A percentile compares a stretch with the other conserved stretches of the same genome.
phyloP scores from a whole-genome alignment of 2,888 invertebrate species.

The Phrixothrix hirtus region DNA sequence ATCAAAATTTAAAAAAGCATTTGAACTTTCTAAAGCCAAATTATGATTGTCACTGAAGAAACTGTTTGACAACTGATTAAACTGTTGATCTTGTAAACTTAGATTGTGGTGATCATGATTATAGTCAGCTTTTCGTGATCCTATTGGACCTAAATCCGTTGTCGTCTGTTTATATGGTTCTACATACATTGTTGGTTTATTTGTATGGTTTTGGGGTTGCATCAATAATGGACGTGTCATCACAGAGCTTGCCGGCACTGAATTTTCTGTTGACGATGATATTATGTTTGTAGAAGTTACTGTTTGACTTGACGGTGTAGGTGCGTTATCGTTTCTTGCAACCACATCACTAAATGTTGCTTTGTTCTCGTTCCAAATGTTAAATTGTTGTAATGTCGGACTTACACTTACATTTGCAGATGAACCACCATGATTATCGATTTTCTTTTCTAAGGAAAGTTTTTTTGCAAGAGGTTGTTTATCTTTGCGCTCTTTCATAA shows the following conservation, averaged over 20 bases:
- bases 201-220: conserved; percentile 25
- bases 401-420: conserved; percentile 34
- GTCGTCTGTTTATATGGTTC: conserved; percentile 50
- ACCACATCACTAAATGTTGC: conserved; percentile 66
- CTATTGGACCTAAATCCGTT: conserved; percentile 56
- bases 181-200: conserved; percentile 52
- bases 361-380: conserved; percentile 61
- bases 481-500: conserved; percentile 44
- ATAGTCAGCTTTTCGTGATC: conserved; percentile 50
- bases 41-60: conserved; percentile 46
- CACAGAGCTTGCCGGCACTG: conserved; percentile 39
- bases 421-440: conserved; percentile 26
- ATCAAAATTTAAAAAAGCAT: conserved; percentile 36
- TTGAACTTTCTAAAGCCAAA: conserved; percentile 39
- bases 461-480: conserved; percentile 43
- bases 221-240: conserved; percentile 38
- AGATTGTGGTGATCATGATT: conserved; percentile 32
- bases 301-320: no score
- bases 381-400: conserved; percentile 43
- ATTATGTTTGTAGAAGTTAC: no score
- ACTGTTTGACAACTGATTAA: conserved; percentile 39
- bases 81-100: conserved; percentile 21
- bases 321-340: conserved; percentile 56
- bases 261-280: no score
- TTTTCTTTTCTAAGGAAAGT: conserved; percentile 37